A percentile compares a stretch with the other conserved stretches of the same genome.
These are phyloP conservation scores for Telmatherina bonti DNA, from an alignment of 2,797 vertebrate species.

Conservation along the genomic window DNA sequence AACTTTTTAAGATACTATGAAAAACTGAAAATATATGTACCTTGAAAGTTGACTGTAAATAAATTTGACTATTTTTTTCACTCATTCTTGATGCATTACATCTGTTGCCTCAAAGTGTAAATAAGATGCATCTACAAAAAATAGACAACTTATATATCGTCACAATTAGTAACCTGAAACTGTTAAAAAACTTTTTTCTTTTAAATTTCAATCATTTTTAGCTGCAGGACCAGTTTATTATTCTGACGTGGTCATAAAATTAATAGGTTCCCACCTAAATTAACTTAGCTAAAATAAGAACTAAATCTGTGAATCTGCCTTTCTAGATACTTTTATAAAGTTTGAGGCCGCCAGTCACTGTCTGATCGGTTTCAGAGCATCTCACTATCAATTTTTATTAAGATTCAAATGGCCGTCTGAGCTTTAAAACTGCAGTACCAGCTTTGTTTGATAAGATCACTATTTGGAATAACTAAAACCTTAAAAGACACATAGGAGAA, in stretches of 20 bases:
- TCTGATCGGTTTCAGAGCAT: neutral
- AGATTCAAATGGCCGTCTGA: neutral
- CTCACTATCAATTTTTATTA: neutral
- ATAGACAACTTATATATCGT: too few species aligned
- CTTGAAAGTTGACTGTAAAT: slow-evolving; percentile 45
- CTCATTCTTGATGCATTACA: neutral
- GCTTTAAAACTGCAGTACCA: too few species aligned
- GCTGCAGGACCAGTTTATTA: neutral
- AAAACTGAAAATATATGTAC: slow-evolving; percentile 4
- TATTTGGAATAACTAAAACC: neutral
- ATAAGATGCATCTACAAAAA: too few species aligned
- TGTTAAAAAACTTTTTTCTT: neutral
- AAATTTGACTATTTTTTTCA: slow-evolving; percentile 28
- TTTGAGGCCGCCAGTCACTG: neutral
- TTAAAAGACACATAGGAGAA: neutral
- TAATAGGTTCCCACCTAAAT: neutral
- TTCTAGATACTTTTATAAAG: neutral
- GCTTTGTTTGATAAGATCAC: too few species aligned
- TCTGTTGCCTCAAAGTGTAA: neutral
- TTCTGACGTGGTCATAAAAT: neutral
- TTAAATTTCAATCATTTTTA: too few species aligned
- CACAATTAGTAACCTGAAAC: neutral
- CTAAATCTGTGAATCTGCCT: neutral
- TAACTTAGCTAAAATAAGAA: neutral
- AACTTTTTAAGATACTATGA: slow-evolving; percentile 13